Evolutionary conservation across 2,888 invertebrate species (phyloP).

Genomic region (Brenthis ino): DNA sequence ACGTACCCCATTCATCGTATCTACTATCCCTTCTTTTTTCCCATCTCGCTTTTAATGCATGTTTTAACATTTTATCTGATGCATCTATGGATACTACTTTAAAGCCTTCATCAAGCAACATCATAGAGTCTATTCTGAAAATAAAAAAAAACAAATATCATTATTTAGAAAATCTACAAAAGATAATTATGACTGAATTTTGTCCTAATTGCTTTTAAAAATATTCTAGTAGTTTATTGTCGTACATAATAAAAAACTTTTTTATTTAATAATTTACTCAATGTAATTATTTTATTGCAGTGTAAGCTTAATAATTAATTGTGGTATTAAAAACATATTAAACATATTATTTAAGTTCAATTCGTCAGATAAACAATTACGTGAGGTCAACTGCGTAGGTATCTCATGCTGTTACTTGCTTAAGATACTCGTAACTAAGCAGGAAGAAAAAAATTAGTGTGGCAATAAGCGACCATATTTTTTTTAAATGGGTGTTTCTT

Average conservation of each 20-base stretch:
- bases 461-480: too few relatives aligned
- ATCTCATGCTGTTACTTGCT: constrained; percentile 15
- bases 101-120: constrained; percentile 94
- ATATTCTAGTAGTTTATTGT: too few relatives aligned
- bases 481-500: too few relatives aligned
- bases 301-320: background rate
- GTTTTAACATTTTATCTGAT: constrained; percentile 96
- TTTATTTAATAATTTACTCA: background rate
- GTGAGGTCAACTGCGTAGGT: constrained; percentile 23
- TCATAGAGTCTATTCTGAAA: constrained; percentile 91
- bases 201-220: too few relatives aligned
- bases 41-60: constrained; percentile 93
- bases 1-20: constrained; percentile 91
- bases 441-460: background rate
- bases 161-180: background rate
- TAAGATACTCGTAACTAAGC: background rate
- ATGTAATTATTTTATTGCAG: background rate
- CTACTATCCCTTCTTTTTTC: constrained; percentile 88
- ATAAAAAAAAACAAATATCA: background rate
- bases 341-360: constrained; percentile 6
- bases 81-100: constrained; percentile 93
- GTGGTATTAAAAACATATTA: constrained; percentile 9
- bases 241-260: too few relatives aligned
- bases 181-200: too few relatives aligned
- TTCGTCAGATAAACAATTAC: constrained; percentile 16